Conservation (phyloP, 2,888 invertebrate species). For the Drymonia ruficornis region DNA sequence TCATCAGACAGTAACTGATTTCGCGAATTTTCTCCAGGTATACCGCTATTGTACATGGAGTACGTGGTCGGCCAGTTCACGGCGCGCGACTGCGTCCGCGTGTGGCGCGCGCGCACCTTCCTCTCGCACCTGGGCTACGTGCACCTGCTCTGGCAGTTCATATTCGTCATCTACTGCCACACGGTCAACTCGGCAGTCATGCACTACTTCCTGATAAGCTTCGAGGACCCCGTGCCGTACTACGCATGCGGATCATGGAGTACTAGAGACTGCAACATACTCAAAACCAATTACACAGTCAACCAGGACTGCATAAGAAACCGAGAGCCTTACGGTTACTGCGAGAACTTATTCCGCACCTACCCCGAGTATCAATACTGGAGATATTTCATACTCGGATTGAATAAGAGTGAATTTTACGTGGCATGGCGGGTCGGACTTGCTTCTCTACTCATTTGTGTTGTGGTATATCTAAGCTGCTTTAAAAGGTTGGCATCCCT, state of each 20-base stretch:
- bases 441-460: constrained; percentile 54
- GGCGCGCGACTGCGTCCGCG: constrained; percentile 62
- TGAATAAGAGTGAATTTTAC: constrained; percentile 19
- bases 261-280: constrained; percentile 51
- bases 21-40: constrained; percentile 38
- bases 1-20: too few relatives aligned
- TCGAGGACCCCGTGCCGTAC: constrained; percentile 68
- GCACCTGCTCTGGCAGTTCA: constrained; percentile 57
- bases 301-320: constrained; percentile 62
- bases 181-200: constrained; percentile 52
- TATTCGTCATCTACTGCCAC: constrained; percentile 54
- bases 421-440: constrained; percentile 68
- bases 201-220: constrained; percentile 72
- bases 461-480: constrained; percentile 51
- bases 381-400: constrained; percentile 47
- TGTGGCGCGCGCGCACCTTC: constrained; percentile 64
- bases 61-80: constrained; percentile 70
- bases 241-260: constrained; percentile 64
- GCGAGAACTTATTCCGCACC: constrained; percentile 50
- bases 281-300: constrained; percentile 59
- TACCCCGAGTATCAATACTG: constrained; percentile 73
- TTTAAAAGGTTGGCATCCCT: constrained; percentile 56
- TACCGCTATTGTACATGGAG: constrained; percentile 74
- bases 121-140: constrained; percentile 67
- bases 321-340: constrained; percentile 42